Evolutionary conservation across 2,888 invertebrate species (phyloP), one percentile per base, ranked within the genome.

Genomic region (Aphidoletes aphidimyza): DNA sequence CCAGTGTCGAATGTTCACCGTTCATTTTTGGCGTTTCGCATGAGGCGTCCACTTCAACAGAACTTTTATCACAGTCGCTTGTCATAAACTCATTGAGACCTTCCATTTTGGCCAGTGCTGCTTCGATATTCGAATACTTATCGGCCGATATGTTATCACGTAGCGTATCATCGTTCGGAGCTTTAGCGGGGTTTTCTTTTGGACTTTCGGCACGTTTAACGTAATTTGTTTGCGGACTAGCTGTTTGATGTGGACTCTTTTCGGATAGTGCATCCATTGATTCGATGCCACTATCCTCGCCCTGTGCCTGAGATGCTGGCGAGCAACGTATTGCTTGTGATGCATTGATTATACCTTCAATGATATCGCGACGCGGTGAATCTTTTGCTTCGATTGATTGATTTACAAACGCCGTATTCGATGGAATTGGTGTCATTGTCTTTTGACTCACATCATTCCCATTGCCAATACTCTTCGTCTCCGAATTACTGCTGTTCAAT

Each of bases 221-320:
- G 19, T 86, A 86, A 81, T 86, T 88, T 87, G 91, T 90, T 87
- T 90, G 93, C 86, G 93, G 95, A 89, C 93, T 95, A 90, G 92
- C 94, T 90, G 95, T 94, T 89, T 96, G 96, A 89, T 96, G 95
- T n/a, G 95, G 95, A 86, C 95, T 95, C 89, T 97, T 97, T 89
- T 97, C 97, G 30, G 96, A 96, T n/a, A 96, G 90, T 1, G 97
- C 96, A 89, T 97, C 97, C 97, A 97, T 96, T 49, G 96, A 96
- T 89, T 97, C 97, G 85, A 97, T 97, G 22, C 97, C 97, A 85
- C 96, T 96, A 90, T 97, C 96, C 88, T 97, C 97, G 81, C 96
- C 96, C 87, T 94, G 94, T 54, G 91, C 91, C 86, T 91, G 91
- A 34, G 91, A 90, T 87, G 89, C 89, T 85, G 91, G 91, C 26